These are phyloP conservation scores for Arctocebus calabarensis DNA, from an alignment of 2,797 vertebrate species.

Conservation along the genomic window DNA sequence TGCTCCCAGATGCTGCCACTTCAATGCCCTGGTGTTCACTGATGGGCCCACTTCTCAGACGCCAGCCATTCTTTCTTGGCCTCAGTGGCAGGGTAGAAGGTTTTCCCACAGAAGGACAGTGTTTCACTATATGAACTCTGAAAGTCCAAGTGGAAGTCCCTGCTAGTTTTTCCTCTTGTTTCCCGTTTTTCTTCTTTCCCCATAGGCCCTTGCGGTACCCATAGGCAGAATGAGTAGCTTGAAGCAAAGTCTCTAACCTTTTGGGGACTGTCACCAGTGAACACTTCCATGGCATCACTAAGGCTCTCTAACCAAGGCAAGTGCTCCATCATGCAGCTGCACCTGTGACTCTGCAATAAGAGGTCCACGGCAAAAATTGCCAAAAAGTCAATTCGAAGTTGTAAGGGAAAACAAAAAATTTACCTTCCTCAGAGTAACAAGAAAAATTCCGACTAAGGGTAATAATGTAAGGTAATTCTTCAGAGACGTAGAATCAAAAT, in stretches of 20 bases:
- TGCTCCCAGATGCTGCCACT: accelerated
- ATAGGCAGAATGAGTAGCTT: background rate
- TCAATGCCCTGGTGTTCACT: background rate
- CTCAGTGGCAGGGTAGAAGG: background rate
- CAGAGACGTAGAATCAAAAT: background rate
- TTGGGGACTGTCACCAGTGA: too few relatives aligned
- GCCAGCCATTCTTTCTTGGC: background rate
- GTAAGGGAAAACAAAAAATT: conserved; percentile 42
- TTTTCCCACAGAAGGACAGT: background rate
- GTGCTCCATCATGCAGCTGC: background rate
- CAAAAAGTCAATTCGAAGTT: background rate
- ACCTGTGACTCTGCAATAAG: background rate
- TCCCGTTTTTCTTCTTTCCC: conserved; percentile 18
- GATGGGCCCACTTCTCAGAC: background rate
- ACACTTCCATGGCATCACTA: background rate
- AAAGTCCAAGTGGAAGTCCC: background rate
- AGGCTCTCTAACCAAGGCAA: background rate
- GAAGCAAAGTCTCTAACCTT: background rate
- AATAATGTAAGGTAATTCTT: conserved; percentile 46
- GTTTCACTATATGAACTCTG: background rate
- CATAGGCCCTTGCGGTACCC: background rate
- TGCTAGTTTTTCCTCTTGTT: background rate
- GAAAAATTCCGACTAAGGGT: background rate
- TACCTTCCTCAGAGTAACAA: background rate
- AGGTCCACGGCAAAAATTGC: background rate